These are phyloP conservation scores for Rotaria magnacalcarata DNA, from an alignment of 2,888 invertebrate species.

Conservation along the genomic window DNA sequence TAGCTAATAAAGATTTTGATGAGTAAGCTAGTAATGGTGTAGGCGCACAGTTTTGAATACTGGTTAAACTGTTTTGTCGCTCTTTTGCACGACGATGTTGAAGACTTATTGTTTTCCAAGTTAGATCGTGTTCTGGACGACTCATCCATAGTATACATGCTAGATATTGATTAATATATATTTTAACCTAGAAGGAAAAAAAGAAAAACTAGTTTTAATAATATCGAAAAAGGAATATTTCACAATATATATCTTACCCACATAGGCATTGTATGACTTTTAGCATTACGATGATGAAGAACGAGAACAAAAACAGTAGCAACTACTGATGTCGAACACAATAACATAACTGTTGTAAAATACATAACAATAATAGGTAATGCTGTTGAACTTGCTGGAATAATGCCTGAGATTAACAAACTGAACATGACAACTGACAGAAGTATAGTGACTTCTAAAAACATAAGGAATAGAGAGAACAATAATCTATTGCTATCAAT, in stretches of 20 bases:
- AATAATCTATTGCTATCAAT: neutral
- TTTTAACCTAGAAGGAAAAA: constrained; percentile 28
- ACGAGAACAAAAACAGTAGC: constrained; percentile 45
- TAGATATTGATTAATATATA: constrained; percentile 38
- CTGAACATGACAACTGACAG: constrained; percentile 46
- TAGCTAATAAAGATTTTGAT: constrained; percentile 22
- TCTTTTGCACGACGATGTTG: neutral
- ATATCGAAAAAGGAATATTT: no score
- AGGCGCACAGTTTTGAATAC: neutral
- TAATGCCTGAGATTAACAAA: constrained; percentile 44
- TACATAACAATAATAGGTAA: constrained; percentile 43
- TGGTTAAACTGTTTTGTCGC: neutral
- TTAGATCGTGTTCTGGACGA: constrained; percentile 41
- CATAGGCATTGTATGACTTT: constrained; percentile 43
- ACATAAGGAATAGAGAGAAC: neutral
- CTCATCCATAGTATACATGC: constrained; percentile 41
- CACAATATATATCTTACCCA: neutral
- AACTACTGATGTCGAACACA: constrained; percentile 40
- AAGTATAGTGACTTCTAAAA: constrained; percentile 40
- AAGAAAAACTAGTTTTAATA: neutral
- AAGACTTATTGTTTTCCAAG: neutral
- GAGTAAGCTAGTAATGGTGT: neutral
- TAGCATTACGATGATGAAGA: constrained; percentile 46
- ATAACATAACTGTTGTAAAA: constrained; percentile 45
- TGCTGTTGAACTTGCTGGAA: constrained; percentile 41